These are phyloP conservation scores for Hyles euphorbiae DNA, from an alignment of 1,140 invertebrate species.

Conservation along the genomic window DNA sequence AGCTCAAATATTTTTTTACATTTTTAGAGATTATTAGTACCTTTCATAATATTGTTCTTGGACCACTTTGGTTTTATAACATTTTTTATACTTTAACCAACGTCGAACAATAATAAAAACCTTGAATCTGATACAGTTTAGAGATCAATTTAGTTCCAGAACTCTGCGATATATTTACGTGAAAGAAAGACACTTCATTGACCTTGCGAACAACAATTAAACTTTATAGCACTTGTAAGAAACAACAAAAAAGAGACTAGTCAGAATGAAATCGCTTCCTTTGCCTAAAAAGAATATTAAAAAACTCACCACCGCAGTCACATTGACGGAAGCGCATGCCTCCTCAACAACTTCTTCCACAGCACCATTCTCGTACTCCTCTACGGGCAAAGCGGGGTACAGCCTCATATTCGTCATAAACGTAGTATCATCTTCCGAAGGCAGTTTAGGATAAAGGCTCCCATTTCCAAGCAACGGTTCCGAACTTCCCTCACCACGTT, in stretches of 20 bases:
- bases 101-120: no score
- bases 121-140: no score
- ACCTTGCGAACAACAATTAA: no score
- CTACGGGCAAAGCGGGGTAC: constrained; percentile 61
- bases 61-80: no score
- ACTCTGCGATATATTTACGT: no score
- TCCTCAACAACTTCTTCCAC: constrained; percentile 68
- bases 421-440: constrained; percentile 48
- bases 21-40: no score
- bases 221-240: not conserved
- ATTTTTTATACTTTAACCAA: no score
- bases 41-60: no score
- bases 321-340: constrained; percentile 58
- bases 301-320: constrained; percentile 60
- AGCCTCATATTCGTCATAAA: constrained; percentile 44
- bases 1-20: no score
- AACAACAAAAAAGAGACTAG: not conserved
- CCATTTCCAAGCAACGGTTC: constrained; percentile 38
- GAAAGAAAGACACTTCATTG: no score
- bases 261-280: no score
- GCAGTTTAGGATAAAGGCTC: constrained; percentile 59
- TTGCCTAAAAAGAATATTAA: constrained; percentile 15
- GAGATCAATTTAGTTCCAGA: no score
- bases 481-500: constrained; percentile 39
- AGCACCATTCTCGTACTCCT: constrained; percentile 63